Percentiles rank a stretch among this genome's conserved stretches.
These are phyloP conservation scores for Microchrysa polita DNA, from an alignment of 2,888 invertebrate genomes.

Conservation along the genomic window DNA sequence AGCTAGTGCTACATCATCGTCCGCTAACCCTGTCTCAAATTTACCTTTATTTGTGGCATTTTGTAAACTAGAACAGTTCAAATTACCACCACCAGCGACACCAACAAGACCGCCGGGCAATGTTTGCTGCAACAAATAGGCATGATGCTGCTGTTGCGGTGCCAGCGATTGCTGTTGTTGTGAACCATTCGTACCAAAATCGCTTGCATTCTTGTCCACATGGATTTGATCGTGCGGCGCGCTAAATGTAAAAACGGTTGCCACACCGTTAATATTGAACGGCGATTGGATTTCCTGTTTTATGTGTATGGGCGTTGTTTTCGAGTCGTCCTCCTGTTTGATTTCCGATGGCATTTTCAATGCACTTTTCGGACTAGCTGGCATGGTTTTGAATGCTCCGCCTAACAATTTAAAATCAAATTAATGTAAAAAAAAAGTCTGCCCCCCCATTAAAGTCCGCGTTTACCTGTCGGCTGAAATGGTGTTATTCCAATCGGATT, in stretches of 20 bases:
- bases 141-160: slow-evolving; percentile 25
- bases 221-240: slow-evolving; percentile 56
- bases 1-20: not conserved
- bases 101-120: no score
- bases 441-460: not conserved
- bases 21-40: slow-evolving; percentile 13
- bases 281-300: slow-evolving; percentile 63
- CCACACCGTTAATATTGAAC: slow-evolving; percentile 55
- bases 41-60: slow-evolving; percentile 28
- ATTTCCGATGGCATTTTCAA: slow-evolving; percentile 53
- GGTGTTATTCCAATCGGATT: slow-evolving; percentile 86
- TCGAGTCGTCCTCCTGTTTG: slow-evolving; percentile 48
- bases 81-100: no score
- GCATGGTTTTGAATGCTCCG: slow-evolving; percentile 92
- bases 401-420: slow-evolving; percentile 65
- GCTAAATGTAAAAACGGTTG: slow-evolving; percentile 61
- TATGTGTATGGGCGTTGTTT: slow-evolving; percentile 53
- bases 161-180: slow-evolving; percentile 12
- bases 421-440: no score
- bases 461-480: slow-evolving; percentile 82
- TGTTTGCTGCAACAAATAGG: slow-evolving; percentile 34
- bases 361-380: slow-evolving; percentile 68
- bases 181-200: slow-evolving; percentile 38
- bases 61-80: slow-evolving; percentile 30
- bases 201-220: slow-evolving; percentile 23